These are phyloP conservation scores for Rachycentron canadum DNA, from an alignment of 2,797 vertebrate genomes.

Conservation along the genomic window DNA sequence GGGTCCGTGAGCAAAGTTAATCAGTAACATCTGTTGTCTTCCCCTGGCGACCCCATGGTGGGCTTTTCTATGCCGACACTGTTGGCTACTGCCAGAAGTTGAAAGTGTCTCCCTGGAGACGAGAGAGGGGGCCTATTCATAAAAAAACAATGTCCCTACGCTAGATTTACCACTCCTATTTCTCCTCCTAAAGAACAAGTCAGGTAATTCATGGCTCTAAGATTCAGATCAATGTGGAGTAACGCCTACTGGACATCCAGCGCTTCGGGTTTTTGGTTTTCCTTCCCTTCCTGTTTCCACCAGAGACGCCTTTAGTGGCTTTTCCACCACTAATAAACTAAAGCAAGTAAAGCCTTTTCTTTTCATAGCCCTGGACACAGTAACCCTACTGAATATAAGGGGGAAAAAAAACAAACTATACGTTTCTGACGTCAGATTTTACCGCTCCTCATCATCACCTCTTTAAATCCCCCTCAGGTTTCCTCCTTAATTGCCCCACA, in stretches of 20 bases:
- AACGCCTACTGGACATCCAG: constrained; percentile 46
- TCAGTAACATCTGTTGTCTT: constrained; percentile 86
- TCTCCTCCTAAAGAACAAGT: constrained; percentile 51
- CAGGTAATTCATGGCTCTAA: constrained; percentile 74
- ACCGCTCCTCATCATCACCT: background rate
- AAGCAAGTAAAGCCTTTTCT: background rate
- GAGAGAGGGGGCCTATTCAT: constrained; percentile 73
- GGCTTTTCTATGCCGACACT: constrained; percentile 78
- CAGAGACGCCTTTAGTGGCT: constrained; percentile 13
- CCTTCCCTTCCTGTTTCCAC: constrained; percentile 12
- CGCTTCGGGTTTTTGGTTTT: constrained; percentile 19
- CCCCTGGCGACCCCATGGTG: constrained; percentile 81
- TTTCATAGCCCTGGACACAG: rapidly evolving
- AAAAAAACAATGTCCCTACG: constrained; percentile 69
- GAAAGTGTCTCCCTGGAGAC: constrained; percentile 81
- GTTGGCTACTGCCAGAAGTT: constrained; percentile 78
- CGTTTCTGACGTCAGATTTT: background rate
- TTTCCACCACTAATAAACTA: background rate
- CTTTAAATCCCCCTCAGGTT: constrained; percentile 33
- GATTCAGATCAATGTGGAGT: constrained; percentile 45
- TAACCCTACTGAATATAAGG: background rate
- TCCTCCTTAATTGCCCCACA: constrained; percentile 43
- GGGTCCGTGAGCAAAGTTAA: constrained; percentile 79
- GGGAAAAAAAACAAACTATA: background rate
- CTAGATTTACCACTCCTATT: constrained; percentile 74